Base-by-base conservation (phyloP, 2,888 invertebrate species). In the Drosophila quinaria region DNA sequence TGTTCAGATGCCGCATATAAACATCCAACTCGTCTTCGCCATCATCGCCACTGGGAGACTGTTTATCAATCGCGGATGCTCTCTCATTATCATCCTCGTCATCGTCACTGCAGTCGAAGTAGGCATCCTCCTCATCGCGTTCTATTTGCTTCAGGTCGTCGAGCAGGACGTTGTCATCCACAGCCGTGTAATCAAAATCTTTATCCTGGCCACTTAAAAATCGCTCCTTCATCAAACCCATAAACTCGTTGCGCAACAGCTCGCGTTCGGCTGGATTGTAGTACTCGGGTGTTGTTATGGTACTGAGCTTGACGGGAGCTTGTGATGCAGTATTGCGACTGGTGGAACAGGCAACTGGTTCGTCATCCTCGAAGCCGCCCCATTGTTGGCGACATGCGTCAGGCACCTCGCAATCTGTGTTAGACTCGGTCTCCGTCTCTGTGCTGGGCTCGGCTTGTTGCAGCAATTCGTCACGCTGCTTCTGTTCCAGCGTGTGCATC, bases 41-140 rank as follows among this genome's bases (percentile, higher is more conserved):
- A 1, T 78, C 78, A 1, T 77, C 80, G 15, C 9, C 70, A 13
- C 50, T 68, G 1, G 68, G 63, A 0, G 47, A 25, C 10, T 22
- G 25, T 0, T 41, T 42, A 11, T 29, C 33, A 15, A 25, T 33
- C 11, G 25, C 41, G 4, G 87, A 61, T 92, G 86, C 10, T 3
- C 10, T 29, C 91, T 84, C 76, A 44, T 93, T 19, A 33, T 50
- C 49, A 17, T 95, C 95, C 75, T 96, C 95, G 29, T 95, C 95
- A 75, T 96, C 95, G 29, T 95, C 94, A 91, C 97, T 97, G 4
- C 96, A 46, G 2, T 97, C 97, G 93, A 98, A 98, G 92, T 98
- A 98, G 90, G 95, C 96, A 82, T 98, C 98, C 92, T 98, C 97
- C 78, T 95, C 96, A 93, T 98, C 98, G 84, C 95, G 95, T 44